Percentiles rank a stretch among this genome's conserved stretches.
phyloP scores from a whole-genome alignment of 2,888 invertebrate genomes.

The Harmothoe impar region DNA sequence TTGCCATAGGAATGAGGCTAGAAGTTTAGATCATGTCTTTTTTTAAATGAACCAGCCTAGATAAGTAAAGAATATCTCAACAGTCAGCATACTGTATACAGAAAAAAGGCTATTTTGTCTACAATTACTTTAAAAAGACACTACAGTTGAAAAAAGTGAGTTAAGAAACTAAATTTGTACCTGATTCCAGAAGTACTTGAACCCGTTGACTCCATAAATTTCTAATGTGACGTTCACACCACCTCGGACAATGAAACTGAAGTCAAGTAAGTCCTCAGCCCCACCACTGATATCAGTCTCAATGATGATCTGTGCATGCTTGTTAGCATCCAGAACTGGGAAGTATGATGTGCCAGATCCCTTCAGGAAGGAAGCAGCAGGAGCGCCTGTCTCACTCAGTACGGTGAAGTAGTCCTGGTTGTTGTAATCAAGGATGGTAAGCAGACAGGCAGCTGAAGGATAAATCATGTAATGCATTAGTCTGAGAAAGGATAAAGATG shows the following conservation, averaged over 20 bases:
- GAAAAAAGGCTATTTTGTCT: neutral
- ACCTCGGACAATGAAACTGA: conserved; percentile 7
- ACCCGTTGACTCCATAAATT: conserved; percentile 21
- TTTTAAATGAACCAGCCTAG: too few species aligned
- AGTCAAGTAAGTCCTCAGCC: neutral
- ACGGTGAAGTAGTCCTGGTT: neutral
- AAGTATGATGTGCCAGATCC: conserved; percentile 11
- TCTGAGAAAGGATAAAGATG: neutral
- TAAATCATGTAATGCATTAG: neutral
- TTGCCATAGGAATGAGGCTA: neutral
- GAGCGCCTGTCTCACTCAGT: neutral
- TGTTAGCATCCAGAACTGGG: conserved; percentile 15
- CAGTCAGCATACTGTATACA: neutral
- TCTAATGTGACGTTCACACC: conserved; percentile 40
- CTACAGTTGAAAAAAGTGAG: neutral
- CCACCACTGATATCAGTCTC: neutral
- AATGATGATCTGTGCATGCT: conserved; percentile 34
- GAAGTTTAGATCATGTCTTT: too few species aligned
- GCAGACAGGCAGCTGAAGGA: neutral
- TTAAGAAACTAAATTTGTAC: neutral
- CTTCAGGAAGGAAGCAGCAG: neutral
- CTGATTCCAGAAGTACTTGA: conserved; percentile 60
- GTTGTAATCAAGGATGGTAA: neutral
- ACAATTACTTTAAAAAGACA: neutral
- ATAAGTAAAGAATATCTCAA: too few species aligned